These are phyloP conservation scores for Sebastiscus tertius DNA, from an alignment of 2,797 vertebrate species.

Conservation along the genomic window DNA sequence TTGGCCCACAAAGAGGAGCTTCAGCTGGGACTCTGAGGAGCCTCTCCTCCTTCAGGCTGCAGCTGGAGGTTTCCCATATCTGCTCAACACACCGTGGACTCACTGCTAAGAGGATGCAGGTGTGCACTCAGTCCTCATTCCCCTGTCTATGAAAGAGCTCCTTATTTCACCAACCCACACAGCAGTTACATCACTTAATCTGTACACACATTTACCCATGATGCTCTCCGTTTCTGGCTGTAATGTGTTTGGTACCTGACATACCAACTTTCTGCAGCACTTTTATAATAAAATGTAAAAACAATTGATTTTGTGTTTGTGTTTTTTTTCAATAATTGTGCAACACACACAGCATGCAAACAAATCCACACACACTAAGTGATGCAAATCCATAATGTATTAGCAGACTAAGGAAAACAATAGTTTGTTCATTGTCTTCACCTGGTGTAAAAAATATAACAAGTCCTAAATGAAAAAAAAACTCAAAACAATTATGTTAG, in stretches of 20 bases:
- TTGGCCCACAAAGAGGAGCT: constrained; percentile 2
- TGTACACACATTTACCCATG: constrained; percentile 6
- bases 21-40: constrained; percentile 41
- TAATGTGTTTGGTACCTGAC: neutral
- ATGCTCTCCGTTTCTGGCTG: constrained; percentile 9
- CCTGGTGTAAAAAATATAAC: neutral
- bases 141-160: neutral
- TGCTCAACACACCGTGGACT: constrained; percentile 21
- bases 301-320: neutral
- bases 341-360: neutral
- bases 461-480: neutral
- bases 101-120: neutral
- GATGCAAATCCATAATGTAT: accelerated
- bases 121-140: neutral
- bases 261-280: neutral
- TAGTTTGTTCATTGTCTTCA: neutral
- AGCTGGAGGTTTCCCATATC: neutral
- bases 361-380: neutral
- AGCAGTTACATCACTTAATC: constrained; percentile 30
- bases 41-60: neutral
- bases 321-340: neutral
- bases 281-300: neutral
- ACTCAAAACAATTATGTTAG: neutral
- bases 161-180: constrained; percentile 24
- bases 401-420: neutral